Conservation (phyloP, 1,140 invertebrate genomes). For the Drosophila rufa region DNA sequence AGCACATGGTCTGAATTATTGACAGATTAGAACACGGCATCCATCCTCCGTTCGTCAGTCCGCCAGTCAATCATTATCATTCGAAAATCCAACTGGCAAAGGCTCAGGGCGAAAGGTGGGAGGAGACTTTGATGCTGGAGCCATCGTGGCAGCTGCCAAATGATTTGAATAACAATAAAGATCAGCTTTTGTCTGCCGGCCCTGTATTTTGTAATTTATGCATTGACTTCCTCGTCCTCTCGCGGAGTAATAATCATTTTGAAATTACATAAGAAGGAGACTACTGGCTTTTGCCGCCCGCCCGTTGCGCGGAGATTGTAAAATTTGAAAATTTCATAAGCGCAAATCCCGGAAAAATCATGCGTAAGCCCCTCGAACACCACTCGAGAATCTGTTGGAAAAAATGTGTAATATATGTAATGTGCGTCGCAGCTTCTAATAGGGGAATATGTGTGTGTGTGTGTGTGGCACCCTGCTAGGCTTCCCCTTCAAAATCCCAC, state of each 20-base stretch:
- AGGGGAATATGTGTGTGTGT: slow-evolving; percentile 11
- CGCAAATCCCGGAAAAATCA: slow-evolving; percentile 63
- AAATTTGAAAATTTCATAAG: slow-evolving; percentile 65
- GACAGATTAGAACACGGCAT: slow-evolving; percentile 63
- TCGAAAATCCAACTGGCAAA: slow-evolving; percentile 39
- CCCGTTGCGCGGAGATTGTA: slow-evolving; percentile 69
- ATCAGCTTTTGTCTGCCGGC: slow-evolving; percentile 64
- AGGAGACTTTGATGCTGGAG: slow-evolving; percentile 13
- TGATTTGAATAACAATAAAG: slow-evolving; percentile 83
- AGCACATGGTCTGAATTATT: slow-evolving; percentile 77
- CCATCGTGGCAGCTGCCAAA: slow-evolving; percentile 51
- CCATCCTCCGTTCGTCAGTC: slow-evolving; percentile 13
- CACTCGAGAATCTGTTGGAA: slow-evolving; percentile 75
- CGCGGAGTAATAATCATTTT: slow-evolving; percentile 73
- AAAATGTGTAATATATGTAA: slow-evolving; percentile 70
- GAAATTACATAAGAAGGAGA: slow-evolving; percentile 66
- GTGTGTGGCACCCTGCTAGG: slow-evolving; percentile 54
- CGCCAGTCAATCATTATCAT: slow-evolving; percentile 78
- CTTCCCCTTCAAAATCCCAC: slow-evolving; percentile 6
- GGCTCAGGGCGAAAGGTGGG: slow-evolving; percentile 14
- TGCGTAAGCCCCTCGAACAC: slow-evolving; percentile 65
- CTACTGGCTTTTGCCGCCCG: slow-evolving; percentile 56
- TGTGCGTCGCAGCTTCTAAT: slow-evolving; percentile 63
- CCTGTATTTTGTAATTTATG: slow-evolving; percentile 74
- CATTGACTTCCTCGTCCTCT: slow-evolving; percentile 61